Percentiles rank a stretch among this genome's conserved stretches.
Evolutionary conservation across 2,113 vertebrate genomes (phyloP).

Genomic region (Nestor notabilis): DNA sequence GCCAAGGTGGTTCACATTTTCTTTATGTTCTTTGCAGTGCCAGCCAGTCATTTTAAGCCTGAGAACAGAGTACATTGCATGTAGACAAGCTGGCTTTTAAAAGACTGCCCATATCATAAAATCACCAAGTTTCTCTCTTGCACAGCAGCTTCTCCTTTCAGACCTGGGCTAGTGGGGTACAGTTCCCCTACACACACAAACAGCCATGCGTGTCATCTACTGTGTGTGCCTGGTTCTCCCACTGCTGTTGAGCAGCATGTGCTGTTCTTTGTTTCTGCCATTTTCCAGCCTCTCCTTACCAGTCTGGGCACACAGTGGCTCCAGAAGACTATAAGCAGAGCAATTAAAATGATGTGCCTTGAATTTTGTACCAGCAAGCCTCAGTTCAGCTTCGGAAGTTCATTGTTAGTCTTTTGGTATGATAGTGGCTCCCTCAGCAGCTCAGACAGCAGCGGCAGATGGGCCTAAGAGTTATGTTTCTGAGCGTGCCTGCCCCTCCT

Average conservation of each 20-base stretch:
- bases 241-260: rapidly evolving
- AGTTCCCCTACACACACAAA: neutral
- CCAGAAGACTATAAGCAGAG: slow-evolving; percentile 5
- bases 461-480: slow-evolving; percentile 51
- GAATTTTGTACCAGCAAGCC: neutral
- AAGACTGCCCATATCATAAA: neutral
- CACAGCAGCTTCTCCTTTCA: neutral
- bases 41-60: neutral
- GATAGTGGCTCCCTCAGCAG: slow-evolving; percentile 34
- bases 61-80: neutral
- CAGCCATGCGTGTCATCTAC: neutral
- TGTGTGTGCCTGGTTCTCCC: neutral
- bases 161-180: neutral
- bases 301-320: neutral
- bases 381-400: slow-evolving; percentile 31
- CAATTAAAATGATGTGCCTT: neutral
- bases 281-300: neutral
- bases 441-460: slow-evolving; percentile 61
- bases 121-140: neutral
- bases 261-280: neutral
- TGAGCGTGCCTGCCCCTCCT: slow-evolving; percentile 10
- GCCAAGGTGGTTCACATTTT: neutral
- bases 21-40: neutral
- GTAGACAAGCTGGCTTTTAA: neutral
- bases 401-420: slow-evolving; percentile 12